Conservation (phyloP, 2,113 vertebrate species). For the Melanocharis versteri region DNA sequence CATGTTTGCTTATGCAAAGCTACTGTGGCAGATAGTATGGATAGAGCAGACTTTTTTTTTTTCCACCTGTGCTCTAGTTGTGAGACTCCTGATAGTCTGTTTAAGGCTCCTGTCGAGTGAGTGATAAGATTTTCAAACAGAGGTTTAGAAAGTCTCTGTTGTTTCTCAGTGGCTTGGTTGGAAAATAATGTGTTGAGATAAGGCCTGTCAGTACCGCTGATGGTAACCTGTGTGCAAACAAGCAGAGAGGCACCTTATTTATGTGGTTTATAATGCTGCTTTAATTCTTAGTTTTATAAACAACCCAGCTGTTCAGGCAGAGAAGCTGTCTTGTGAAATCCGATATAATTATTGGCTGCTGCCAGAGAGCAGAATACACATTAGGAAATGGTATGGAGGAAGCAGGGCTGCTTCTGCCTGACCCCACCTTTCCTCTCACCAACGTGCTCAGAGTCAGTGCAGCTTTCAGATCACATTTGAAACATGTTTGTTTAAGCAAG, state of each 20-base stretch:
- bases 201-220: accelerated
- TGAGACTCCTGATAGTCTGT: background rate
- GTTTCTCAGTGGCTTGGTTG: background rate
- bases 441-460: accelerated
- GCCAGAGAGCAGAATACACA: background rate
- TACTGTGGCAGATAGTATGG: background rate
- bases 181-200: background rate
- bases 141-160: background rate
- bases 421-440: background rate
- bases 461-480: background rate
- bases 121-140: background rate
- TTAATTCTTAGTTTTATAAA: background rate
- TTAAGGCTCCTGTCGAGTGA: background rate
- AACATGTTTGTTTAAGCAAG: background rate
- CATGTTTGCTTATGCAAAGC: background rate
- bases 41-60: background rate
- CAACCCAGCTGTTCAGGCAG: background rate
- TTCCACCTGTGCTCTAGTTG: background rate
- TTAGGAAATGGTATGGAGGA: background rate
- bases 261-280: background rate
- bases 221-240: background rate
- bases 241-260: background rate
- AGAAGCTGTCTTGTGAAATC: background rate
- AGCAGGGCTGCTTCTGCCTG: background rate
- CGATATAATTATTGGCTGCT: background rate